A percentile compares a stretch with the other conserved stretches of the same genome.
Evolutionary conservation across 2,113 vertebrate species (phyloP).

Genomic region (Phalacrocorax carbo): DNA sequence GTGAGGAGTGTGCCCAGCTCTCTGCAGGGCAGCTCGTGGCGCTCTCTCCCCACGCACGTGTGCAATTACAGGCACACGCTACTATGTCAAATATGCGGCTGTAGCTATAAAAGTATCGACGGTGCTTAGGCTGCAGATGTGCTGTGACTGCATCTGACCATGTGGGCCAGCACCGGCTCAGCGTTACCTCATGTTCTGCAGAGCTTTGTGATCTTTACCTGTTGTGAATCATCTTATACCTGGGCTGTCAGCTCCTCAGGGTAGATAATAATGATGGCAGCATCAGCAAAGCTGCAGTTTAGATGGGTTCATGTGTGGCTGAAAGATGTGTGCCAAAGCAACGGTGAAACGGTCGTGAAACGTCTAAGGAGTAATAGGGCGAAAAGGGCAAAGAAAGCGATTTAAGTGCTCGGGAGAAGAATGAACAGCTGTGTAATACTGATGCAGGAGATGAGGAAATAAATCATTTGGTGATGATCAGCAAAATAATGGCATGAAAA

Average conservation of each 20-base stretch:
- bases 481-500: constrained; percentile 26
- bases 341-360: background rate
- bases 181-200: background rate
- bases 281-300: background rate
- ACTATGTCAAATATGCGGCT: accelerated
- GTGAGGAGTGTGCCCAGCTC: background rate
- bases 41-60: accelerated
- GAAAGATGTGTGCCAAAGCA: background rate
- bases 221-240: background rate
- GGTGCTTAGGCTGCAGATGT: background rate
- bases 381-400: background rate
- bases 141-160: background rate
- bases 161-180: accelerated
- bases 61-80: background rate
- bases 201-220: background rate
- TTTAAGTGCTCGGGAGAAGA: background rate
- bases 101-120: background rate
- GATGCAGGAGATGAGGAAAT: background rate
- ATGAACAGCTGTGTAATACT: background rate
- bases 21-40: background rate
- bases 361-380: background rate
- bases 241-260: background rate
- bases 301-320: background rate
- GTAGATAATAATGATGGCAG: background rate
- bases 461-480: constrained; percentile 20